A percentile compares a stretch with the other conserved stretches of the same genome.
These are phyloP conservation scores for Acrossocheilus fasciatus DNA, from an alignment of 2,797 vertebrate genomes.

Conservation along the genomic window DNA sequence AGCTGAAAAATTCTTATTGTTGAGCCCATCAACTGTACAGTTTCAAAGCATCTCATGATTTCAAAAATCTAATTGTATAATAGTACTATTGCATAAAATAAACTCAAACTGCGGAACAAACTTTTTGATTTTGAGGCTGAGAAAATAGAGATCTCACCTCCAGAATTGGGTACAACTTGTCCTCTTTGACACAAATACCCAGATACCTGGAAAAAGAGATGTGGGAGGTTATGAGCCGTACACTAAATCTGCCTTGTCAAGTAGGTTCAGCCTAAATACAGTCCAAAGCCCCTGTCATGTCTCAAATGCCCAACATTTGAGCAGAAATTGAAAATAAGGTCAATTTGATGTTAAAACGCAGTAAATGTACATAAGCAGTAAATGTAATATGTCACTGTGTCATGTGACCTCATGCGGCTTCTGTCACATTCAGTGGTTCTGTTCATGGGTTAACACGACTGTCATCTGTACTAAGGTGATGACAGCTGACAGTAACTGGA, in stretches of 20 bases:
- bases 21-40: neutral
- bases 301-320: neutral
- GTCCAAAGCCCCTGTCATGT: neutral
- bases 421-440: neutral
- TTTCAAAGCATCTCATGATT: neutral
- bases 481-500: conserved; percentile 41
- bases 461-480: neutral
- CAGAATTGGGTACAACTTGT: conserved; percentile 88
- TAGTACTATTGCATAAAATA: neutral
- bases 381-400: conserved; percentile 15
- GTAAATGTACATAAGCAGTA: neutral
- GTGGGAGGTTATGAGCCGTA: neutral
- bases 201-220: conserved; percentile 80
- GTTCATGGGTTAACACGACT: neutral
- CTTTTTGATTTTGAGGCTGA: neutral
- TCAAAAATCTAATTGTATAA: neutral
- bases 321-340: neutral
- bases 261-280: neutral
- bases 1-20: neutral
- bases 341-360: neutral
- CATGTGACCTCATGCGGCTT: conserved; percentile 18
- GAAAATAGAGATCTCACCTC: conserved; percentile 77
- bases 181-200: conserved; percentile 88
- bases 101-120: neutral
- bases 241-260: neutral